These are phyloP conservation scores for Rachycentron canadum DNA, from an alignment of 2,797 vertebrate species.

Conservation along the genomic window DNA sequence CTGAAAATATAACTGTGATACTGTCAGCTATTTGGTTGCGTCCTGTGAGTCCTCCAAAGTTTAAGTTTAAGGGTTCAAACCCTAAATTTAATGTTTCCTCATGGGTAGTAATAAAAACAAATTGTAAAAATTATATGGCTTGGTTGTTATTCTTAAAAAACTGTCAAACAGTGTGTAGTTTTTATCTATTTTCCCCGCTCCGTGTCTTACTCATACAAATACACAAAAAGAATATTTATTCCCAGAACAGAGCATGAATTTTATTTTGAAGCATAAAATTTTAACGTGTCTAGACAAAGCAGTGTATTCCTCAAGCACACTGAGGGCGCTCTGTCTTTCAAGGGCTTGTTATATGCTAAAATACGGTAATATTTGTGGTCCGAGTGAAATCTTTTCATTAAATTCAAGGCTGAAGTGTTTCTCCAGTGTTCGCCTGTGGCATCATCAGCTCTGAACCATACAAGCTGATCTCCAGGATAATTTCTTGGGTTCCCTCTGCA, in stretches of 20 bases:
- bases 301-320: conserved; percentile 55
- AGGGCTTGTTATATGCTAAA: conserved; percentile 68
- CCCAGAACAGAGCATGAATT: conserved; percentile 42
- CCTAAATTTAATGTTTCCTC: conserved; percentile 62
- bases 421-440: conserved; percentile 57
- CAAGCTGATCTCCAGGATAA: conserved; percentile 76
- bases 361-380: conserved; percentile 66
- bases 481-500: conserved; percentile 70
- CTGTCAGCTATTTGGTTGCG: conserved; percentile 25
- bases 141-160: conserved; percentile 57
- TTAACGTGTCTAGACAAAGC: conserved; percentile 75
- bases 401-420: conserved; percentile 64
- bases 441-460: conserved; percentile 58
- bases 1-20: conserved; percentile 30
- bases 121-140: conserved; percentile 53
- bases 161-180: conserved; percentile 43
- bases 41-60: conserved; percentile 56
- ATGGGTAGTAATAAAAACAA: conserved; percentile 71
- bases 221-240: conserved; percentile 60
- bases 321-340: conserved; percentile 58
- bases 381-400: conserved; percentile 76
- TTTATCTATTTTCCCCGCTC: not conserved
- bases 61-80: conserved; percentile 43
- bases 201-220: conserved; percentile 34
- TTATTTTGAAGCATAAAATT: conserved; percentile 71